Evolutionary conservation across 2,888 invertebrate genomes (phyloP), one percentile per base, ranked within the genome.

Genomic region (Celastrina argiolus): DNA sequence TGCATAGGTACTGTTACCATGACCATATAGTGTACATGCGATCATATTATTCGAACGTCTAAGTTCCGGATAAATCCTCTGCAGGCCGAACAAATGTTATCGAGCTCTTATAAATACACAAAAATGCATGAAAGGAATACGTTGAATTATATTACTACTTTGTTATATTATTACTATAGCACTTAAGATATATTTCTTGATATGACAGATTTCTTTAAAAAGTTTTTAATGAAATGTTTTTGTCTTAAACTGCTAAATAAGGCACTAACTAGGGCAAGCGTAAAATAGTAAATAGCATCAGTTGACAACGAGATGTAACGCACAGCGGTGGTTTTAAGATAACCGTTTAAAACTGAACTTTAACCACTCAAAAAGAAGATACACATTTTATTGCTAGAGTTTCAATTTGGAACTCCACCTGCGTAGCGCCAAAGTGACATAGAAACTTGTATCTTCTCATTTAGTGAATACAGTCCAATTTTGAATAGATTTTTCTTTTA

Each of bases 61-160:
- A 36, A 10, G 8, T 8, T 12, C 10, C 10, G 0, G 2, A 12
- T 51, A 45, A n/a, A 45, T 51, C 12, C 22, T 5, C 22, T 51
- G 51, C 51, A 51, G 51, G 12, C 26, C 22, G 22, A 51, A 51
- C 12, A 2, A 51, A 26, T 51, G 51, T 22, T 4, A 14, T 22
- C 26, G 16, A 45, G 7, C 22, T 26, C 12, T 51, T 26, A 51
- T 26, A 51, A 51, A 51, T 51, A 51, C 22, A 51, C 22, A 51
- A 51, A 51, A 51, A 51, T 51, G 51, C 51, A 51, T 26, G 51
- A 22, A 51, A 51, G 51, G 51, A 51, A 51, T 51, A 51, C 51
- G 51, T 51, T 51, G 22, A 26, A 26, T 51, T 51, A 51, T 22
- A 51, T 26, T 14, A 26, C 51, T 51, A 51, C 51, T 26, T 22